Percentiles rank a stretch among this genome's conserved stretches.
These are phyloP conservation scores for Euzetes globulus DNA, from an alignment of 2,888 invertebrate species.

Conservation along the genomic window DNA sequence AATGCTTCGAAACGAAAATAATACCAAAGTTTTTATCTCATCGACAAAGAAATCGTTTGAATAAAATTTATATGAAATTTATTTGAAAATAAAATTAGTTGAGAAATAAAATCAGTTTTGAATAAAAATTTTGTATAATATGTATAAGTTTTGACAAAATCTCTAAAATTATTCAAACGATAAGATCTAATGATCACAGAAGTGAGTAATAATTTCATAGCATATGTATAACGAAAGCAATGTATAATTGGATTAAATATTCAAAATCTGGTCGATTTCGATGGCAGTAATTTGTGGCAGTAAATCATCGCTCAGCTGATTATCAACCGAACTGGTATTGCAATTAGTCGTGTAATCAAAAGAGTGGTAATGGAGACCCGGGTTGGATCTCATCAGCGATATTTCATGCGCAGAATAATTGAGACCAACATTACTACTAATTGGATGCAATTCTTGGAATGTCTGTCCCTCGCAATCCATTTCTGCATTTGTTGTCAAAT, in stretches of 20 bases:
- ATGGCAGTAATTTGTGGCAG: conserved; percentile 26
- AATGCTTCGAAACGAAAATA: too few relatives aligned
- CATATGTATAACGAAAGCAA: neutral
- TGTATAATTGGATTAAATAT: neutral
- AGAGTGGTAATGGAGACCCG: neutral
- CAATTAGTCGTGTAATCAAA: conserved; percentile 12
- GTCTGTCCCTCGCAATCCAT: conserved; percentile 2
- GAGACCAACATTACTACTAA: conserved; percentile 25
- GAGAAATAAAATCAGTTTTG: too few relatives aligned
- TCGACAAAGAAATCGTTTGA: too few relatives aligned
- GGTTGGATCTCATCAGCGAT: conserved; percentile 12
- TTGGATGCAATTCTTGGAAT: conserved; percentile 28
- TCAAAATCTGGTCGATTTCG: conserved; percentile 26
- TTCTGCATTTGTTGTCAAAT: neutral
- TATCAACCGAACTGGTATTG: neutral
- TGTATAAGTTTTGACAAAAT: too few relatives aligned
- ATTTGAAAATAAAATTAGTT: too few relatives aligned
- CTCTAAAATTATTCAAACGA: too few relatives aligned
- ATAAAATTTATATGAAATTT: too few relatives aligned
- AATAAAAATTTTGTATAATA: too few relatives aligned
- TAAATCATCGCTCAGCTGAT: conserved; percentile 15
- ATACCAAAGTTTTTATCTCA: too few relatives aligned
- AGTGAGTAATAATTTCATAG: neutral
- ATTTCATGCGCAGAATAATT: conserved; percentile 26
- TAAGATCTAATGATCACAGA: neutral